Conservation (phyloP, 2,888 invertebrate genomes). For the Ophonus ardosiacus region DNA sequence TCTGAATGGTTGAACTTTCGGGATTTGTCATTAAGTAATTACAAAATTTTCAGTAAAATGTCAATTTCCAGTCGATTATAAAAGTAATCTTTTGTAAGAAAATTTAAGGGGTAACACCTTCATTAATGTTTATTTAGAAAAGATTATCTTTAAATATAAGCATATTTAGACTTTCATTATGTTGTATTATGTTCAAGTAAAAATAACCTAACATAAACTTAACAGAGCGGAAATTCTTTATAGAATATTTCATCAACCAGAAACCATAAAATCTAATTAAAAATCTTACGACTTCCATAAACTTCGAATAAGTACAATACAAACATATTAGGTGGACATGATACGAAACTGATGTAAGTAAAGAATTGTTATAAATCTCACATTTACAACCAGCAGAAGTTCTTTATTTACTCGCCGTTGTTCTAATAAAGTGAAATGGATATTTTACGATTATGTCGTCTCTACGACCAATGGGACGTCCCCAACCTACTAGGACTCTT, state of each 20-base stretch:
- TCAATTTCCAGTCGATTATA: no score
- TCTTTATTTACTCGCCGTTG: slow-evolving; percentile 59
- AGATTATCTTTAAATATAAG: no score
- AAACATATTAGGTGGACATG: slow-evolving; percentile 1
- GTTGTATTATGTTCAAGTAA: not conserved
- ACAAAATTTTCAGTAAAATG: no score
- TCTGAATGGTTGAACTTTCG: no score
- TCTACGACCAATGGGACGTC: slow-evolving; percentile 26
- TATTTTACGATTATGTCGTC: slow-evolving; percentile 62
- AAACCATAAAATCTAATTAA: slow-evolving; percentile 10
- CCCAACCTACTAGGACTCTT: not conserved
- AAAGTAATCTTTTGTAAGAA: no score
- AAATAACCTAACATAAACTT: not conserved
- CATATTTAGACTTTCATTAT: no score
- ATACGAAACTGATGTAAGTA: slow-evolving; percentile 4
- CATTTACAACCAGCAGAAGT: slow-evolving; percentile 41
- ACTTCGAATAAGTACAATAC: slow-evolving; percentile 15
- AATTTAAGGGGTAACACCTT: no score
- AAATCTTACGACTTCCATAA: slow-evolving; percentile 10
- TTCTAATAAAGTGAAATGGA: slow-evolving; percentile 61
- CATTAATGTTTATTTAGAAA: no score
- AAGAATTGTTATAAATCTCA: slow-evolving; percentile 29
- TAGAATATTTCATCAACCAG: not conserved
- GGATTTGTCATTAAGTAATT: no score
- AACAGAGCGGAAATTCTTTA: not conserved